Base-by-base conservation (phyloP, 2,888 invertebrate genomes). In the Agrochola circellaris region DNA sequence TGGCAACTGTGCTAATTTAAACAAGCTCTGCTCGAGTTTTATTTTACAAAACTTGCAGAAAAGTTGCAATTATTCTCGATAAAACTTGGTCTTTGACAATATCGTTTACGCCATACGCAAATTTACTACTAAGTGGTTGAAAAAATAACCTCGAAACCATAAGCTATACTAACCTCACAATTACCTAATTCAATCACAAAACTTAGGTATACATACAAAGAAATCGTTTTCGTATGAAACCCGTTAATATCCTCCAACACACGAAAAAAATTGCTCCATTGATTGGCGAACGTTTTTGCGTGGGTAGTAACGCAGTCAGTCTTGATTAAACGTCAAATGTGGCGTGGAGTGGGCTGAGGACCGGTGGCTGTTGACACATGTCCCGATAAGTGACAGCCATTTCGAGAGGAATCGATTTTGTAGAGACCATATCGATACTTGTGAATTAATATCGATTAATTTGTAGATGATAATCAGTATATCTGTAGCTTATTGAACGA, bases 251-350 rank as follows among this genome's bases (percentile, higher is more conserved):
- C n/a, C 11, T n/a, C 13, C 15, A 54, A 60, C 17, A 45, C 17
- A 34, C n/a, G n/a, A 67, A 56, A 67, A 58, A 71, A 83, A 75
- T 20, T 26, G 34, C 13, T 34, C n/a, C 23, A 30, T 58, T 71
- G 66, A 81, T 83, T 81, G 78, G 62, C 30, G 23, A 61, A 45
- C 56, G 70, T 68, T 83, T 72, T 81, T 71, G 83, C 45, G 70
- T 45, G 45, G 81, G 62, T 51, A 26, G 42, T 65, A 23, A 42
- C 64, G 26, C 34, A 48, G 30, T 15, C 45, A 30, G 77, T 38
- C 83, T 51, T 68, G 71, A 81, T 81, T 81, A 81, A 78, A 83
- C 20, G 83, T 81, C 81, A 71, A 64, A 64, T 45, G 20, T 64
- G 70, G 61, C 61, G 67, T 48, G 30, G 15, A 83, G 45, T 58